A percentile compares a stretch with the other conserved stretches of the same genome.
Evolutionary conservation across 2,797 vertebrate genomes (phyloP).

Genomic region (Peromyscus eremicus): DNA sequence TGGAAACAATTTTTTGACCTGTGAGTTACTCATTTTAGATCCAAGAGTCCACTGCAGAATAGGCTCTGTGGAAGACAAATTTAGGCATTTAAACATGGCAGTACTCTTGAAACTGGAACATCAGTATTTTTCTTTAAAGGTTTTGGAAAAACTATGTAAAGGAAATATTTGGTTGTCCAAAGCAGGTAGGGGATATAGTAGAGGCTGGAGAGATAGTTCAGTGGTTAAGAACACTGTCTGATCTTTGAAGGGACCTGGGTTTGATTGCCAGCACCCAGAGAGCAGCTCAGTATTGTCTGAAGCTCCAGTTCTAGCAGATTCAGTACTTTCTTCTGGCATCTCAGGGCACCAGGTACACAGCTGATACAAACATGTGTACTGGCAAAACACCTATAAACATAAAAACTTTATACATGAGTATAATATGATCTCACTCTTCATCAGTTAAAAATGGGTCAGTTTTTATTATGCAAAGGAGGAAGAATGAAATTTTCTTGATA

Average conservation of each 20-base stretch:
- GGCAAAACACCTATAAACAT: background rate
- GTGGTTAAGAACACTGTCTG: background rate
- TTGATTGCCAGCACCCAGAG: background rate
- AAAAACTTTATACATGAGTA: background rate
- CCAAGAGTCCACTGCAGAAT: constrained; percentile 83
- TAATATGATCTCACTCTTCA: background rate
- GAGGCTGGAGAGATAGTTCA: background rate
- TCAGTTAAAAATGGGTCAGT: background rate
- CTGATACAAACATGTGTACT: background rate
- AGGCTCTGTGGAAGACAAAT: constrained; percentile 81
- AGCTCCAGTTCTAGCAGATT: background rate
- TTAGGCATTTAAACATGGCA: background rate
- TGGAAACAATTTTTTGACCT: fast-evolving
- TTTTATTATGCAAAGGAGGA: background rate
- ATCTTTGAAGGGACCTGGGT: no score
- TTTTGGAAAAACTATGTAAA: background rate
- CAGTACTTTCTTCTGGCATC: background rate
- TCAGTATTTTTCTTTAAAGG: background rate
- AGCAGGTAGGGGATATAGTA: background rate
- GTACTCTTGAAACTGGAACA: background rate
- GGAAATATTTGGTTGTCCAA: background rate
- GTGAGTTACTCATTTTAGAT: fast-evolving
- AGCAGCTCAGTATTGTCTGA: background rate
- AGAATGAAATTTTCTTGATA: background rate
- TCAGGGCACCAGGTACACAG: background rate